phyloP scores from a whole-genome alignment of 2,797 vertebrate genomes.

The Bryconaethiops microstoma region DNA sequence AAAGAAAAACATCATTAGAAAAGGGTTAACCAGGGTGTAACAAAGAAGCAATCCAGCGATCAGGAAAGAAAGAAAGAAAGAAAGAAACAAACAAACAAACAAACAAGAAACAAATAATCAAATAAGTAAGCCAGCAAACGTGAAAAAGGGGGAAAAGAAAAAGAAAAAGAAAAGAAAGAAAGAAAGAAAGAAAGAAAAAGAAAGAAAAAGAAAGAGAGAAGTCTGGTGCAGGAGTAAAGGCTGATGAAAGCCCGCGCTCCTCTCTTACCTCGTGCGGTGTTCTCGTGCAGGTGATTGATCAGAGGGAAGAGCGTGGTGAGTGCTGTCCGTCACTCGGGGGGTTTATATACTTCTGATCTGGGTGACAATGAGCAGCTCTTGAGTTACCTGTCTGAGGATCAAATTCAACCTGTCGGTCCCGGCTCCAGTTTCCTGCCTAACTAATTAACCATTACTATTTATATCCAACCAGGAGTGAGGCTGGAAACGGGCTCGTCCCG shows the following conservation, averaged over 20 bases:
- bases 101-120: not conserved
- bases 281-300: conserved; percentile 65
- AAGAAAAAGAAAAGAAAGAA: not conserved
- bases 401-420: conserved; percentile 85
- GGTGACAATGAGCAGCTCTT: conserved; percentile 87
- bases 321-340: conserved; percentile 69
- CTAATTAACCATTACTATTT: conserved; percentile 97
- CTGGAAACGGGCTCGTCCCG: conserved; percentile 49
- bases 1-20: not conserved
- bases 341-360: conserved; percentile 93
- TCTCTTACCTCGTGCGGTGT: conserved; percentile 57
- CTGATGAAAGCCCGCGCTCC: too few relatives aligned
- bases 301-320: conserved; percentile 75
- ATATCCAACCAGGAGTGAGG: conserved; percentile 73
- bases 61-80: not conserved
- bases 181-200: not conserved
- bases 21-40: not conserved
- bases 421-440: conserved; percentile 90
- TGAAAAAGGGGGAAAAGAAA: not conserved
- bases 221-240: not conserved
- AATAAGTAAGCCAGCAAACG: not conserved
- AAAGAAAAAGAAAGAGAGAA: not conserved
- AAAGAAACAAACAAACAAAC: not conserved
- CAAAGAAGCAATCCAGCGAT: not conserved
- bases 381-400: conserved; percentile 93